Conservation (phyloP, 2,797 vertebrate species). For the Liparis tanakae region DNA sequence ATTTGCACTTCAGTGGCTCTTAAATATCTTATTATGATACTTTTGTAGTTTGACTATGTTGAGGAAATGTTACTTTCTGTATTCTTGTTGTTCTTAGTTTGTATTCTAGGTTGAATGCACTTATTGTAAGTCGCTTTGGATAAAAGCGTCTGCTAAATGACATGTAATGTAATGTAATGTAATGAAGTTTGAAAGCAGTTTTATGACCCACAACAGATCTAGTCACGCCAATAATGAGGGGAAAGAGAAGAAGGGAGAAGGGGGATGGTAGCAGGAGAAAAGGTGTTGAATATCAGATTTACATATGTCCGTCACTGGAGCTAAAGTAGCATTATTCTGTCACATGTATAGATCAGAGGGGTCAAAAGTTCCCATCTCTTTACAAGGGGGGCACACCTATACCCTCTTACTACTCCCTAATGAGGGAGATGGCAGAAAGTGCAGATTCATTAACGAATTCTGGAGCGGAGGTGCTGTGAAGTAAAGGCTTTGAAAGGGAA, state of each 20-base stretch:
- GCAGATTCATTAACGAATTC: conserved; percentile 51
- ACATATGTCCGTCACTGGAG: conserved; percentile 48
- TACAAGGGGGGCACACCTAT: conserved; percentile 28
- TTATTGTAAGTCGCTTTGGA: no score
- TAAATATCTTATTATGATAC: no score
- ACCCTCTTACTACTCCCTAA: conserved; percentile 18
- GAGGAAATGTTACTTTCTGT: no score
- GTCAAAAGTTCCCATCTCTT: conserved; percentile 58
- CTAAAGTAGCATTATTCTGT: conserved; percentile 57
- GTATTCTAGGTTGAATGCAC: no score
- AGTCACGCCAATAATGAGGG: conserved; percentile 16
- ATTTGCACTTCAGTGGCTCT: no score
- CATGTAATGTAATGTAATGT: no score
- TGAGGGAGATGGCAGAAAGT: conserved; percentile 27
- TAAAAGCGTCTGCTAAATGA: no score
- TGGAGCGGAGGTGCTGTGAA: conserved; percentile 49
- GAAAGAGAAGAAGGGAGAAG: conserved; percentile 16
- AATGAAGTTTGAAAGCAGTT: not conserved
- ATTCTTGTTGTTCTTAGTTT: no score
- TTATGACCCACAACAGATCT: conserved; percentile 4
- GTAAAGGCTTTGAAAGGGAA: conserved; percentile 49
- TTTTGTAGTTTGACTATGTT: no score
- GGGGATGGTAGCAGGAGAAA: conserved; percentile 4
- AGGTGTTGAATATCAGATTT: conserved; percentile 38
- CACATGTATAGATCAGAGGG: conserved; percentile 62